These are phyloP conservation scores for Brachynemurus nebulosus DNA, from an alignment of 2,888 invertebrate species.

Conservation along the genomic window DNA sequence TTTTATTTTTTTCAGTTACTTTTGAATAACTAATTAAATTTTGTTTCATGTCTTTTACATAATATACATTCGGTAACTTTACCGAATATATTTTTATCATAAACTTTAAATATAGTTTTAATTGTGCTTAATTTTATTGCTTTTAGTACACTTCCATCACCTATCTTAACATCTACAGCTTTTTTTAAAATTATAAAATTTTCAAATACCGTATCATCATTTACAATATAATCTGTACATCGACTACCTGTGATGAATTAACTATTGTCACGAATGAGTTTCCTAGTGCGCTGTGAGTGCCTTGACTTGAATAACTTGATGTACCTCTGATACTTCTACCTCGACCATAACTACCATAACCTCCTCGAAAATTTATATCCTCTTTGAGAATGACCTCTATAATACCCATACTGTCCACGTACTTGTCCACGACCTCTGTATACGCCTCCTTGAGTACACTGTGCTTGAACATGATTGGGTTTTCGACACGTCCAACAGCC, in stretches of 20 bases:
- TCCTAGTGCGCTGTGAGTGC: neutral
- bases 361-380: too few species aligned
- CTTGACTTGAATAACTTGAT: too few species aligned
- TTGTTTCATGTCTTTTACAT: constrained; percentile 15
- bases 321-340: too few species aligned
- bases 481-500: too few species aligned
- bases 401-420: too few species aligned
- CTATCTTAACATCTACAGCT: constrained; percentile 12
- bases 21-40: constrained; percentile 17
- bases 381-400: too few species aligned
- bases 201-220: constrained; percentile 11
- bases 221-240: constrained; percentile 14
- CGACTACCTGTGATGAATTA: constrained; percentile 10
- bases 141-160: constrained; percentile 12
- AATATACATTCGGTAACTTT: constrained; percentile 10
- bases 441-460: neutral
- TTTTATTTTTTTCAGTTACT: constrained; percentile 16
- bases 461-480: too few species aligned
- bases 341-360: too few species aligned
- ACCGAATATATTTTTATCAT: constrained; percentile 2
- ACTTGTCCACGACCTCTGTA: neutral
- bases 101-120: constrained; percentile 5
- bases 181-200: constrained; percentile 7
- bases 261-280: neutral
- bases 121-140: constrained; percentile 13